Base-by-base conservation (phyloP, 2,113 vertebrate species). In the Rhinichthys klamathensis region DNA sequence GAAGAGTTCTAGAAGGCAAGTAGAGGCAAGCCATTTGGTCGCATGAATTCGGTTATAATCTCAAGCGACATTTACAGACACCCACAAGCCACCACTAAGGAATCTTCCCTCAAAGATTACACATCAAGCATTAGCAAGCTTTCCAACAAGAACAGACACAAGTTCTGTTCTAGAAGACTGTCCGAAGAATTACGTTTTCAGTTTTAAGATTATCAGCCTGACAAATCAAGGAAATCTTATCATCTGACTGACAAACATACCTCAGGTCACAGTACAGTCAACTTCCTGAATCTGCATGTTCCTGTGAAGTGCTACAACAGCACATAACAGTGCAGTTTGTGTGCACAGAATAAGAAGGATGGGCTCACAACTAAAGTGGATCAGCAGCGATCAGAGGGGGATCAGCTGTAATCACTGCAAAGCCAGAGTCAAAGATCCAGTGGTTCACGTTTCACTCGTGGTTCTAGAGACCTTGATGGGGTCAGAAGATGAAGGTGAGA, bases 381-480 rank as follows among this genome's bases (percentile, higher is more conserved):
- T 86, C 13, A 86, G 84, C 69, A 58, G 58, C n/a, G 54, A 79
- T 73, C 73, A 49, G 56, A 60, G 63, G 12, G 18, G 12, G 58
- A 85, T 87, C 69, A 75, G 60, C 56, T 44, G 58, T 84, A 82
- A 89, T 83, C 65, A 58, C 54, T 41, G 13, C 77, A 73, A 49
- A 70, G 60, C 73, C n/a, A 13, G 16, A 46, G 65, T 38, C 60
- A 46, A 35, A 74, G 72, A 86, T 82, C 74, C 27, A 75, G 54
- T 73, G 23, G 79, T 76, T 73, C 38, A 54, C 21, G 16, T 56
- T 86, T 60, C 13, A 65, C 27, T 49, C 21, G 6, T n/a, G 60
- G 21, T 32, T 56, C 5, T 82, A 69, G 44, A 8, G 1, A 72
- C 80, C 46, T 7, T 67, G 23, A 54, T 44, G 23, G 30, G 46